These are phyloP conservation scores for Gobius niger DNA, from an alignment of 2,113 vertebrate species.

Conservation along the genomic window DNA sequence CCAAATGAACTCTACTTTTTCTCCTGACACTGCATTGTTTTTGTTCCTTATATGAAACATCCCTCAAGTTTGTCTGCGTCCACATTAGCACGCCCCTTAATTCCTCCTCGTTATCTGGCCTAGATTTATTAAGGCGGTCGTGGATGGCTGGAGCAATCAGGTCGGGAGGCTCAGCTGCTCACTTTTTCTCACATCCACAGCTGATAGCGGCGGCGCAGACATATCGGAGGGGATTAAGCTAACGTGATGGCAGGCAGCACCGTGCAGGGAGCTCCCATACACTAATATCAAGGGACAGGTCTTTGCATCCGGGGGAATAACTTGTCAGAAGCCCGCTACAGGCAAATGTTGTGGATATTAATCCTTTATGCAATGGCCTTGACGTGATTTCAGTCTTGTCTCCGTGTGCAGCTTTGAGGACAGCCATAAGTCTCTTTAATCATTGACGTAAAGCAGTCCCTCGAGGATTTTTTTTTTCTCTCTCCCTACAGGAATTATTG, in stretches of 20 bases:
- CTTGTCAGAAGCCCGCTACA: conserved; percentile 63
- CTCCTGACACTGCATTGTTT: background rate
- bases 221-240: conserved; percentile 73
- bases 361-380: conserved; percentile 67
- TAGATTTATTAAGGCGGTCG: conserved; percentile 52
- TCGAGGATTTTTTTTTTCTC: conserved; percentile 52
- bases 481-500: conserved; percentile 56
- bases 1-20: background rate
- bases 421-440: conserved; percentile 67
- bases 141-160: conserved; percentile 56
- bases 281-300: conserved; percentile 64
- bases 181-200: conserved; percentile 49
- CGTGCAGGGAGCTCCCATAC: conserved; percentile 51
- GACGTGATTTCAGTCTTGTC: conserved; percentile 64
- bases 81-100: conserved; percentile 65
- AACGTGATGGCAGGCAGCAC: conserved; percentile 72
- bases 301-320: conserved; percentile 58
- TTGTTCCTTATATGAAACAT: conserved; percentile 36
- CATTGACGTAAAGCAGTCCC: conserved; percentile 65
- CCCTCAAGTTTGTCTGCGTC: conserved; percentile 39
- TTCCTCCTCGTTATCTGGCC: conserved; percentile 67
- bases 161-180: conserved; percentile 46
- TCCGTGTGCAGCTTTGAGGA: conserved; percentile 55
- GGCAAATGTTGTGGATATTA: conserved; percentile 70
- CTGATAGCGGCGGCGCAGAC: conserved; percentile 62